A percentile compares a stretch with the other conserved stretches of the same genome.
Evolutionary conservation across 1,140 invertebrate genomes (phyloP).

Genomic region (Steinernema feltiae): DNA sequence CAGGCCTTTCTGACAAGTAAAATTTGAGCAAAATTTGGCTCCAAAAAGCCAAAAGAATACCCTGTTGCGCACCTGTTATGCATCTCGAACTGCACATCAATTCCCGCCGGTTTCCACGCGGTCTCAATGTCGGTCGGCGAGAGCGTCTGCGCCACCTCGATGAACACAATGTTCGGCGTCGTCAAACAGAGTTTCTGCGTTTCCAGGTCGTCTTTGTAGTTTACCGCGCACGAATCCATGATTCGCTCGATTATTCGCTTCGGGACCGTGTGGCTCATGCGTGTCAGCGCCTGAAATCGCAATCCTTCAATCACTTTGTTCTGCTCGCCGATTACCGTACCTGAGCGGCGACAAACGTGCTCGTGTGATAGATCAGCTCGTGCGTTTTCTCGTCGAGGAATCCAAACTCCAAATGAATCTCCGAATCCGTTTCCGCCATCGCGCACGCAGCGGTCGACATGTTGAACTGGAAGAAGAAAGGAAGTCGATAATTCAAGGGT

Average conservation of each 20-base stretch:
- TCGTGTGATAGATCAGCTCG: neutral
- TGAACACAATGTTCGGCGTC: neutral
- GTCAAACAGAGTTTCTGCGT: neutral
- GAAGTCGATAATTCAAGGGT: neutral
- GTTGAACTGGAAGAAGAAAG: neutral
- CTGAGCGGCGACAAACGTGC: neutral
- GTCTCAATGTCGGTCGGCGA: neutral
- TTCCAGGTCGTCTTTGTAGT: neutral
- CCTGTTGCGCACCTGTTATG: slow-evolving; percentile 7
- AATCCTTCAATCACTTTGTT: no score
- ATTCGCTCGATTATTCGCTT: neutral
- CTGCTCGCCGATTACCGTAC: no score
- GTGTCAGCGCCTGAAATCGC: neutral
- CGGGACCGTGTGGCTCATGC: neutral
- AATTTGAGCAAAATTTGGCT: no score
- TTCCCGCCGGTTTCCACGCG: neutral
- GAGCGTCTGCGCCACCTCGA: neutral
- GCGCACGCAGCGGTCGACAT: neutral
- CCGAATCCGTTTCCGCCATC: neutral
- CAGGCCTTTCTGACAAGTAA: no score
- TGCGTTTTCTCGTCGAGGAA: neutral
- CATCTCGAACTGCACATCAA: neutral
- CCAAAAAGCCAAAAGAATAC: no score
- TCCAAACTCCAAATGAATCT: neutral
- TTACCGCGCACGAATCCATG: neutral